Percentiles rank a stretch among this genome's conserved stretches.
These are phyloP conservation scores for Microdon myrmicae DNA, from an alignment of 2,888 invertebrate species.

Conservation along the genomic window DNA sequence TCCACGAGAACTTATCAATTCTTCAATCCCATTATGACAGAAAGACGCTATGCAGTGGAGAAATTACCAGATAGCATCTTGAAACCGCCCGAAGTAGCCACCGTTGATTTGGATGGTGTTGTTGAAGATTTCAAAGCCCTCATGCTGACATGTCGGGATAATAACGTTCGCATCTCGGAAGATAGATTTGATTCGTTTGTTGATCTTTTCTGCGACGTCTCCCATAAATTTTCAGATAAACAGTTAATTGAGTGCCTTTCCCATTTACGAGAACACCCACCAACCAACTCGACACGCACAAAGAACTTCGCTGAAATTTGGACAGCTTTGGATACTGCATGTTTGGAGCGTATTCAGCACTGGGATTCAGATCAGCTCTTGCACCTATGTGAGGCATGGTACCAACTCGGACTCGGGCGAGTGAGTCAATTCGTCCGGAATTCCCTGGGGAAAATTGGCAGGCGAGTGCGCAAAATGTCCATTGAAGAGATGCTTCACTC, in stretches of 20 bases:
- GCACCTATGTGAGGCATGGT: constrained; percentile 74
- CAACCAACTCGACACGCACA: constrained; percentile 68
- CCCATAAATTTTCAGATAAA: constrained; percentile 70
- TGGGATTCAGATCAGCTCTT: constrained; percentile 72
- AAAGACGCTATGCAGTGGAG: neutral
- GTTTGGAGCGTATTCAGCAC: constrained; percentile 67
- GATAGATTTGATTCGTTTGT: constrained; percentile 57
- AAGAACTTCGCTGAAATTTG: constrained; percentile 74
- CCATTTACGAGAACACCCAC: constrained; percentile 69
- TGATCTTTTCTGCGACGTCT: constrained; percentile 67
- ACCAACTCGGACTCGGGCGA: constrained; percentile 70
- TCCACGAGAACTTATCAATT: constrained; percentile 60
- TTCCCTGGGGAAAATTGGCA: constrained; percentile 70
- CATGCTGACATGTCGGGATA: constrained; percentile 55
- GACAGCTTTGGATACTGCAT: constrained; percentile 76
- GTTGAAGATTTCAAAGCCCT: constrained; percentile 55
- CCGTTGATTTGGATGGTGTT: constrained; percentile 38
- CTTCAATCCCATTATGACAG: constrained; percentile 30
- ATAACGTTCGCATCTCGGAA: constrained; percentile 56
- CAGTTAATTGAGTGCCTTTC: constrained; percentile 70
- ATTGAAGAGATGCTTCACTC: constrained; percentile 74
- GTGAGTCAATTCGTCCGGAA: constrained; percentile 70
- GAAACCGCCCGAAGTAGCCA: constrained; percentile 10
- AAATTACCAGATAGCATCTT: constrained; percentile 38
- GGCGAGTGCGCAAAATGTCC: constrained; percentile 71